Base-by-base conservation (phyloP, 2,797 vertebrate species). In the Tamandua tetradactyla region DNA sequence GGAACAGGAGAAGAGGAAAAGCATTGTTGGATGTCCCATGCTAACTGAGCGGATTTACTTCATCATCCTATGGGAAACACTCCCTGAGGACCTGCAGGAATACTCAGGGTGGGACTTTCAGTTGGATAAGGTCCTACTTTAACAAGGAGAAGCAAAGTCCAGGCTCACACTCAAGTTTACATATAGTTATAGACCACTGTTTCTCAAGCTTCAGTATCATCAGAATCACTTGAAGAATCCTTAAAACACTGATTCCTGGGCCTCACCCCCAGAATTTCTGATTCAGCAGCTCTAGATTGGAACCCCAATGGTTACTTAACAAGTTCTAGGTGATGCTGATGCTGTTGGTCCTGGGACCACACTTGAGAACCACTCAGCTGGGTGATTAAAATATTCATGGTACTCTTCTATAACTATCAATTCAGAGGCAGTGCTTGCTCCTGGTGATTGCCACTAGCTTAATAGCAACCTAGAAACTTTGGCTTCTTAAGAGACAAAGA, bases 381-480 rank as follows among this genome's bases (percentile, higher is more conserved):
- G 22, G 64, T 87, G 76, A 87, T 44, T 62, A 40, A 49, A 57
- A 79, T 59, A 62, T 78, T 61, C 32, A 76, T 47, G 66, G 66
- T 85, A 64, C 30, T 93, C 27, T 35, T 35, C 66, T 37, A 42
- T 83, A 71, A 32, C 64, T 68, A 18, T 62, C 32, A 40, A 69
- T 75, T 32, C 32, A 79, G 66, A 78, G 15, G 7, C 32, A 78
- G 64, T 27, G 59, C 32, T 57, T 40, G 57, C 69, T 75, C 49
- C n/a, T 82, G 1, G 52, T 49, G 7, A 76, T 59, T n/a, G 23
- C 15, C 37, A 32, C 75, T 66, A 91, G 32, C 32, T 83, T 87
- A 87, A 42, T 5, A 80, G 59, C 37, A 93, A 71, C 35, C 76
- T 89, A 62, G 83, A 95, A 66, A 74, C n/a, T 62, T 25, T 30